Base-by-base conservation (phyloP, 2,113 vertebrate genomes). In the Oreocharis arfaki region DNA sequence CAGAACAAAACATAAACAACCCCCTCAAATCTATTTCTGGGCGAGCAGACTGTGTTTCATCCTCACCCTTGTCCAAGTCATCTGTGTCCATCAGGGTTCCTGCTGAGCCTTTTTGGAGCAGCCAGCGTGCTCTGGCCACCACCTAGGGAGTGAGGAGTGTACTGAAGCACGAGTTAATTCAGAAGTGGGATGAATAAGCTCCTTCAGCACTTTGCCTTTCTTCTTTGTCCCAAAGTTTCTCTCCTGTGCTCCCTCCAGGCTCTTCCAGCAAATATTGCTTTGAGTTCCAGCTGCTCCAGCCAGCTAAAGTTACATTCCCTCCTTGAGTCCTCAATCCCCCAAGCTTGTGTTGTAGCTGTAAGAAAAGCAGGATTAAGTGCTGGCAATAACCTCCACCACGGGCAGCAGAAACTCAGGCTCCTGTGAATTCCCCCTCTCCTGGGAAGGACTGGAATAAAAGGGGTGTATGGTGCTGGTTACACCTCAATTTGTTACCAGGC, bases 11-110 rank as follows among this genome's bases (percentile, higher is more conserved):
- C 84, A 90, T 13, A 89, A 96, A 96, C 94, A 95, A 22, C 33
- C 4, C 15, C 73, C 84, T 90, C 83, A 15, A 35, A 75, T 90
- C 95, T 92, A 86, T 92, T 96, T 93, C 75, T 81, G 78, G 93
- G 61, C 70, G 78, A 61, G 90, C 56, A 86, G 81, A 52, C 81
- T 69, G 92, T 60, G 52, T 61, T 93, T 92, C 88, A 94, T 96
- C 93, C 93, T 95, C 95, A 96, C 75, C 69, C 94, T 82, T 79
- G 69, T 70, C 87, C 93, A 71, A 83, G 84, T 70, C 91, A 64
- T 91, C 91, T 71, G 68, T 5, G 14, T 73, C 84, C 57, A 63
- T 11, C 63, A 39, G 35, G 39, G 77, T 10, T 93, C 95, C 89
- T 87, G 92, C 95, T 89, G 84, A 57, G 90, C 65, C 46, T 60